Base-by-base conservation (phyloP, 2,797 vertebrate species). In the Hoplostethus mediterraneus region DNA sequence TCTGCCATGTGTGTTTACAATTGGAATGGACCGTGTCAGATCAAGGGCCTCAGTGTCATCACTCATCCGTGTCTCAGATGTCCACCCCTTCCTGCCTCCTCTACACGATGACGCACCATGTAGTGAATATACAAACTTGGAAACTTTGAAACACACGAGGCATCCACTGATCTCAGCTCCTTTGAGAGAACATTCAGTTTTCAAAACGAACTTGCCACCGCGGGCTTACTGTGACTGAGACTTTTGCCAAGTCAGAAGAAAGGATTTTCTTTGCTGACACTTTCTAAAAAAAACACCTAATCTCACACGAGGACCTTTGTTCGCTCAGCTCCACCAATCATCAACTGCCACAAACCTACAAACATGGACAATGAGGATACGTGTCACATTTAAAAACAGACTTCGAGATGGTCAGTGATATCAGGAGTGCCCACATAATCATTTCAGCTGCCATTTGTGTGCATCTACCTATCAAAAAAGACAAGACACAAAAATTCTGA, bases 191-290 rank as follows among this genome's bases (percentile, higher is more conserved):
- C 33, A 36, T 16, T 53, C 47, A 73, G 40, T 77, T 76, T 73
- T 61, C 11, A 71, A 73, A 73, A 83, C 63, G 74, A 83, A 88
- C 82, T 67, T 81, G 67, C 69, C 82, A 89, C 85, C 82, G 80
- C 87, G 81, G 85, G 81, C 74, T 83, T 76, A 89, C 87, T 92
- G 89, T 93, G 90, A 93, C 78, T 71, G 73, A 77, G 59, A 79
- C 55, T 70, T 82, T 87, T 49, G 77, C 53, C 21, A 71, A 82
- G 67, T 54, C 44, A 51, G 38, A 73, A 3, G 21, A 68, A 69
- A 69, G 21, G 10, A 59, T 80, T 69, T 69, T 66, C 31, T 69
- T 80, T 52, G 49, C 53, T 73, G 49, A 33, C 47, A 59, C 47
- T 5, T 52, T 80, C 8, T 54, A 55, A 52, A 6, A 21, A 21